Evolutionary conservation across 2,888 invertebrate genomes (phyloP).

Genomic region (Hofmannophila pseudospretella): DNA sequence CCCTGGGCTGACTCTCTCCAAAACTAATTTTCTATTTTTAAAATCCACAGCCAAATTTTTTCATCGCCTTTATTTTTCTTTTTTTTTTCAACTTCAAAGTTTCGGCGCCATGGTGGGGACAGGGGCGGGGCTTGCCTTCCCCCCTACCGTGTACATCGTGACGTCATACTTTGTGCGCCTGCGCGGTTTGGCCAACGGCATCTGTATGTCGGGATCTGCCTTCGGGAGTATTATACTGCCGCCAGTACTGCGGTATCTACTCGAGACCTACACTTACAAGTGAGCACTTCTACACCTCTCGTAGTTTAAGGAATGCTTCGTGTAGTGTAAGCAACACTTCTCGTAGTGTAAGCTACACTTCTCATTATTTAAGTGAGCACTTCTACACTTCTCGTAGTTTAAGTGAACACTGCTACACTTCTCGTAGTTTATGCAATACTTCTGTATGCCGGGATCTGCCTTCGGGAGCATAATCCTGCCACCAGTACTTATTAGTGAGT

Average conservation of each 20-base stretch:
- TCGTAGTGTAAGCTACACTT: no score
- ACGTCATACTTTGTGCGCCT: conserved; percentile 89
- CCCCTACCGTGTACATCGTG: conserved; percentile 93
- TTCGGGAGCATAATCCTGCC: conserved; percentile 91
- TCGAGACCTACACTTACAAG: conserved; percentile 87
- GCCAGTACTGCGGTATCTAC: conserved; percentile 83
- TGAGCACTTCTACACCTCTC: conserved; percentile 55
- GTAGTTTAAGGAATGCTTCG: no score
- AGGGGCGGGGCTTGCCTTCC: conserved; percentile 91
- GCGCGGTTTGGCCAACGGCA: conserved; percentile 90
- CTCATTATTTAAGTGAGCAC: no score
- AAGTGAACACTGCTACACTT: no score
- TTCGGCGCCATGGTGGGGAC: conserved; percentile 90
- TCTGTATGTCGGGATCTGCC: conserved; percentile 93
- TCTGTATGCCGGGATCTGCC: conserved; percentile 93
- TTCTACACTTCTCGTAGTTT: no score
- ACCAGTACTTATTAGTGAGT: conserved; percentile 85
- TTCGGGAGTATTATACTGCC: conserved; percentile 91
- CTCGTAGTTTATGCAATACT: conserved; percentile 90
- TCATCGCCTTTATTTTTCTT: conserved; percentile 9
- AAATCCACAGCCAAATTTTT: background rate
- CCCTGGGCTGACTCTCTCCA: no score
- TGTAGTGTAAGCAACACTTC: conserved; percentile 92
- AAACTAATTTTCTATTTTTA: no score
- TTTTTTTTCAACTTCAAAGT: conserved; percentile 74